Base-by-base conservation (phyloP, 2,113 vertebrate species). In the Lynx canadensis region DNA sequence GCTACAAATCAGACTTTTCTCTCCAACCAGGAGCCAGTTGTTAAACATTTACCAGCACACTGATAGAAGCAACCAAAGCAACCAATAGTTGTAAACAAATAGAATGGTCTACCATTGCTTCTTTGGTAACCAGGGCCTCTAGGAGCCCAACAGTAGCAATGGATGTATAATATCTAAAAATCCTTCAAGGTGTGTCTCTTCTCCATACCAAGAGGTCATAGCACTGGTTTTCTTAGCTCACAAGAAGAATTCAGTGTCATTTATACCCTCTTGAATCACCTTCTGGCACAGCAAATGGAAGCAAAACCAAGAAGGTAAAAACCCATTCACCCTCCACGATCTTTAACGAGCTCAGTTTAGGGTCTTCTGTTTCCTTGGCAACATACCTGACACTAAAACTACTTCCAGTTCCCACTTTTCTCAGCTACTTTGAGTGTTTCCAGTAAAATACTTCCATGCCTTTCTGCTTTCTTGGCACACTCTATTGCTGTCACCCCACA, bases 371-470 rank as follows among this genome's bases (percentile, higher is more conserved):
- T 96, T 92, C 94, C 90, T 74, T 97, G 95, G 80, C 74, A 96
- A 91, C 69, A 52, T 81, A 96, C 41, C 65, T 97, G 94, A 94
- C 79, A 76, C 69, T 92, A 31, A 97, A 97, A 96, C 96, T 80
- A 65, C 90, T 96, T 97, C 92, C 96, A 97, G 92, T 88, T 95
- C 87, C 80, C 83, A 88, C 60, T 96, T 66, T 41, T 63, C 92
- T 85, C 78, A 45, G 87, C 86, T 92, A 45, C 80, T 88, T 45
- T 82, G 93, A 89, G 60, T 25, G 31, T 52, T 95, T 85, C 52
- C 74, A 86, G 73, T 85, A 92, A 97, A 96, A 89, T 68, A 92
- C 66, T 94, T 95, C 83, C 94, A 73, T 82, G 92, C 45, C 50
- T 93, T 89, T 89, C 94, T 69, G 9, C 19, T 91, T 13, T 85